These are phyloP conservation scores for Tragelaphus buxtoni DNA, from an alignment of 2,113 vertebrate genomes.

Conservation along the genomic window DNA sequence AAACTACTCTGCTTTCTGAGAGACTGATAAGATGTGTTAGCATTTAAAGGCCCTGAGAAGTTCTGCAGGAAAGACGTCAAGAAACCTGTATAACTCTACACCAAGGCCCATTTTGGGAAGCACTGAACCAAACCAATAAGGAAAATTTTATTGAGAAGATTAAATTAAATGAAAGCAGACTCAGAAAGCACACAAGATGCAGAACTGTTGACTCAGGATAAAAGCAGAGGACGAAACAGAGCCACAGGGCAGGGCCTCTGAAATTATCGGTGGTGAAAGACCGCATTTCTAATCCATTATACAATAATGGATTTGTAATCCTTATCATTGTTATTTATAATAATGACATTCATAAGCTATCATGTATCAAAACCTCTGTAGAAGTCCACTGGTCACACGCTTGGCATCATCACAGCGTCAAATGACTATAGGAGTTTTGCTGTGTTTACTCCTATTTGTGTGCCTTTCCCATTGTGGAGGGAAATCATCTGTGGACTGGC, in stretches of 20 bases:
- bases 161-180: background rate
- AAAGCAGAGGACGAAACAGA: background rate
- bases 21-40: background rate
- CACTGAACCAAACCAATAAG: background rate
- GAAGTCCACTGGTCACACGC: background rate
- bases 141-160: background rate
- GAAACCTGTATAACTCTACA: background rate
- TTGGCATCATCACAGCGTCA: background rate
- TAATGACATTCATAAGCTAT: background rate
- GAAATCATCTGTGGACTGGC: too few species aligned
- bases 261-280: background rate
- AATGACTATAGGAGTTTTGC: background rate
- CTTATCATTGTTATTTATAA: background rate
- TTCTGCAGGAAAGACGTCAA: background rate
- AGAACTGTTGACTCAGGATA: background rate
- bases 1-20: background rate
- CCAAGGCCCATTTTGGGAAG: background rate
- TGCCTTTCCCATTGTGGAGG: background rate
- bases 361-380: background rate
- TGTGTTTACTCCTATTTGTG: accelerated
- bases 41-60: background rate
- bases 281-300: background rate
- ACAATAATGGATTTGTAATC: background rate
- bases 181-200: background rate
- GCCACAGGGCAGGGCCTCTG: background rate